Evolutionary conservation across 1,140 invertebrate species (phyloP), one percentile per base, ranked within the genome.

Genomic region (Drosophila kikkawai): DNA sequence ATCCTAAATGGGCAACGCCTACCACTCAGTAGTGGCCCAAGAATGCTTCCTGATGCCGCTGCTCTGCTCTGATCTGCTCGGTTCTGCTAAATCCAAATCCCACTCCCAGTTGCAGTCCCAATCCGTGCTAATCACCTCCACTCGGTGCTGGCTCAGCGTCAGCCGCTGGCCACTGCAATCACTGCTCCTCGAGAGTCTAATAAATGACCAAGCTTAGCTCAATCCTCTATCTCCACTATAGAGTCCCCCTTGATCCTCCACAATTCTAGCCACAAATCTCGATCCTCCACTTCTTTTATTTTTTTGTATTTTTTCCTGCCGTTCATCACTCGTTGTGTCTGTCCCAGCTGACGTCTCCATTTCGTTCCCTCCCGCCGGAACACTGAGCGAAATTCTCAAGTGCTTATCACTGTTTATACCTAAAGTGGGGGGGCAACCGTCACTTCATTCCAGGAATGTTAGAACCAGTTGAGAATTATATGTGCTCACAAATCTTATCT

Each of bases 41-140:
- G 45, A 56, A 47, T 70, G 65, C 47, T 78, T 78, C 75, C 75
- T 79, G 51, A 58, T 78, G 9, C 37, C 11, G 37, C 32, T 17
- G 29, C 34, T 63, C 29, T n/a, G n/a, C 13, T 26, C 45, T 29
- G 58, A 19, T 41, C 36, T 8, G 36, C 37, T 44, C 5, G 6
- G 26, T 29, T 29, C 19, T 34, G 29, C 17, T 42, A 55, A 51
- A 41, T 53, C 58, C 48, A 26, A 51, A 41, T 53, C 58, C 48
- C 32, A 26, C 22, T 48, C 45, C 45, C 11, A 66, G 45, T 41
- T 32, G 19, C 37, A 17, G 12, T 36, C 36, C 22, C 44, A 79
- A 82, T 82, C 80, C 75, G 34, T 36, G 61, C 61, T 84, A 86
- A 86, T 84, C 82, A 84, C 79, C 82, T 42, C 47, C 47, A 37